A percentile compares a stretch with the other conserved stretches of the same genome.
Conservation (phyloP, 2,888 invertebrate species). For the Phengaris alcon region DNA sequence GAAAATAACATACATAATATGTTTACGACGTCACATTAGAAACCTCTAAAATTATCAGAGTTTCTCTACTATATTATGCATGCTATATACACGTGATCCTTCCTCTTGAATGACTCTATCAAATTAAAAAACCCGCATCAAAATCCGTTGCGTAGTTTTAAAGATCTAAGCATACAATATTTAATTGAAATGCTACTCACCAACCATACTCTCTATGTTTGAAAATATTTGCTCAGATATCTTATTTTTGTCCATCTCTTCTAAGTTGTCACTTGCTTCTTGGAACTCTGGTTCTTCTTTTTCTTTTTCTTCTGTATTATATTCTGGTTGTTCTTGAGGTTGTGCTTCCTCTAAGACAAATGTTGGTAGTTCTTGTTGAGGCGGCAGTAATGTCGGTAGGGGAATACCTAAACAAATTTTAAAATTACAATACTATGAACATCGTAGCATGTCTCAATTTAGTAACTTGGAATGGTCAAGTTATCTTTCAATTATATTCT, state of each 20-base stretch:
- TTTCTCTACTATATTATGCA: too few species aligned
- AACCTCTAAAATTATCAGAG: too few species aligned
- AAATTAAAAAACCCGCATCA: too few species aligned
- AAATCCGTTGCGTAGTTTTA: too few species aligned
- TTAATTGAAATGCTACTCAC: slow-evolving; percentile 50
- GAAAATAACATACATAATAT: too few species aligned
- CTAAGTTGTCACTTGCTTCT: slow-evolving; percentile 41
- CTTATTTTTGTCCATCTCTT: slow-evolving; percentile 53
- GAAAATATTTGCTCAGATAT: slow-evolving; percentile 58
- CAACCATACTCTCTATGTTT: slow-evolving; percentile 64
- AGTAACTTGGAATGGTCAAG: background rate
- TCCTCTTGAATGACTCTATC: too few species aligned
- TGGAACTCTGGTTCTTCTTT: slow-evolving; percentile 36
- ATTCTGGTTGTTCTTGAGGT: background rate
- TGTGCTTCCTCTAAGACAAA: slow-evolving; percentile 14
- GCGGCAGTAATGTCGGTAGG: slow-evolving; percentile 14
- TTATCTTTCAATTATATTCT: background rate
- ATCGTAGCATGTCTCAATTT: background rate
- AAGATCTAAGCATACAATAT: too few species aligned
- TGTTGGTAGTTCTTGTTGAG: slow-evolving; percentile 14
- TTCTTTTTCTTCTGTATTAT: slow-evolving; percentile 21
- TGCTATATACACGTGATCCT: too few species aligned
- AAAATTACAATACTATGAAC: background rate
- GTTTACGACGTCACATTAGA: too few species aligned
- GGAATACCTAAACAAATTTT: slow-evolving; percentile 13